Evolutionary conservation across 1,140 invertebrate genomes (phyloP), one percentile per base, ranked within the genome.

Genomic region (Caenorhabditis brenneri): DNA sequence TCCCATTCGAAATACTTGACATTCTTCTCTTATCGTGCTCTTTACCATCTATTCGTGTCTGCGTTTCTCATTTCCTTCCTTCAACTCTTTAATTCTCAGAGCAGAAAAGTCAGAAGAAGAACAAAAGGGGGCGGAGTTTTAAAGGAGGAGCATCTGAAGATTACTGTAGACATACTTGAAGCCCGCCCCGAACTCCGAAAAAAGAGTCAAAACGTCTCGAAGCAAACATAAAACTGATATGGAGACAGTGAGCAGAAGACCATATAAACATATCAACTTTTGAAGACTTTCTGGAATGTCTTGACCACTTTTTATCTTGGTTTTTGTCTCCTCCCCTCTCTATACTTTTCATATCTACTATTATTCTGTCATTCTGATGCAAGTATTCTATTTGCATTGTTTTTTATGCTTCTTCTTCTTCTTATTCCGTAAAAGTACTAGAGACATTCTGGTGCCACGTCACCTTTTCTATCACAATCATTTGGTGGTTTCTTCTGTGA

Each of bases 401-500:
- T 29, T 15, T 29, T 29, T 58, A 27, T 65, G 36, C 27, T 55
- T 55, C 22, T n/a, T 22, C 53, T 29, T 55, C 9, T 27, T 55
- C 24, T 12, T 22, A 4, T 2, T 0, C 3, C 27, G 12, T 24
- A 27, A 51, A 22, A 42, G 49, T 7, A 58, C n/a, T 42, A 39
- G n/a, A 74, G 65, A 74, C 65, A 74, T 74, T 74, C 33, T n/a
- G 65, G 65, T 74, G 65, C 65, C 65, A 74, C 65, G 65, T 74
- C 65, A 74, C n/a, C 9, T 29, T 65, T 36, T 9, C 55, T n/a
- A 36, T 74, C 42, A 42, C 42, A 33, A 74, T 74, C 65, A 24
- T 74, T 74, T 24, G 42, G 65, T 74, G 36, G n/a, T 55, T 29
- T 55, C 19, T 74, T 46, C 36, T 74, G 12, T 55, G 53, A 55